These are phyloP conservation scores for Chromobotia macracanthus DNA, from an alignment of 2,797 vertebrate species.

Conservation along the genomic window DNA sequence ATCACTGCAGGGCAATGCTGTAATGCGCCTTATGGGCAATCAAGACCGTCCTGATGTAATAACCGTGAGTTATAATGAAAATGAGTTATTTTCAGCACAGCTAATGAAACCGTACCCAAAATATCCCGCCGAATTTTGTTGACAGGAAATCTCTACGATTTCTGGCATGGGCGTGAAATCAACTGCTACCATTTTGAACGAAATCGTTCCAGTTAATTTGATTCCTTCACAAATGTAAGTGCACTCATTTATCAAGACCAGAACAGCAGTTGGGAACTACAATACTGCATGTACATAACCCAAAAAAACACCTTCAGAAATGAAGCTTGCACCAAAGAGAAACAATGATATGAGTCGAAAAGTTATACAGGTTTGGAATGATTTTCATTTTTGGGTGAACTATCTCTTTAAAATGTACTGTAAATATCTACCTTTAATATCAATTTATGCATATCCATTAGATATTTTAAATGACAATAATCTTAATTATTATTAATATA, in stretches of 20 bases:
- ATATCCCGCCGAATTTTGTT: slow-evolving; percentile 46
- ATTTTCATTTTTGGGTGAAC: no score
- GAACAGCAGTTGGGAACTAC: slow-evolving; percentile 13
- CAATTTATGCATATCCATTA: background rate
- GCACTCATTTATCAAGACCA: slow-evolving; percentile 44
- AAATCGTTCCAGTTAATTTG: slow-evolving; percentile 49
- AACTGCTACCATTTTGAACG: slow-evolving; percentile 41
- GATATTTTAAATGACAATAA: background rate
- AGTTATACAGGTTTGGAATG: no score
- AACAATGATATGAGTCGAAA: background rate
- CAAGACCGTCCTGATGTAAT: slow-evolving; percentile 50
- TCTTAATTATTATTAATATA: background rate
- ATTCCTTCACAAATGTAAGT: slow-evolving; percentile 42
- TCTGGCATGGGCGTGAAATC: slow-evolving; percentile 44
- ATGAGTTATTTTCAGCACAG: slow-evolving; percentile 49
- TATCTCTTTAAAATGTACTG: no score
- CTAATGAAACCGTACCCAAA: slow-evolving; percentile 51
- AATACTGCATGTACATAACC: slow-evolving; percentile 1
- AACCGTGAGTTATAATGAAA: slow-evolving; percentile 49
- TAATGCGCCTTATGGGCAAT: slow-evolving; percentile 50
- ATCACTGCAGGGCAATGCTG: slow-evolving; percentile 43
- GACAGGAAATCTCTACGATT: slow-evolving; percentile 49
- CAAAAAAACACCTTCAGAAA: background rate
- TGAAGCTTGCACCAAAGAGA: background rate
- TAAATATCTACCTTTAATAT: background rate